Percentiles rank a stretch among this genome's conserved stretches.
These are phyloP conservation scores for Cyphomyrus plagiostoma DNA, from an alignment of 2,113 vertebrate species.

Conservation along the genomic window DNA sequence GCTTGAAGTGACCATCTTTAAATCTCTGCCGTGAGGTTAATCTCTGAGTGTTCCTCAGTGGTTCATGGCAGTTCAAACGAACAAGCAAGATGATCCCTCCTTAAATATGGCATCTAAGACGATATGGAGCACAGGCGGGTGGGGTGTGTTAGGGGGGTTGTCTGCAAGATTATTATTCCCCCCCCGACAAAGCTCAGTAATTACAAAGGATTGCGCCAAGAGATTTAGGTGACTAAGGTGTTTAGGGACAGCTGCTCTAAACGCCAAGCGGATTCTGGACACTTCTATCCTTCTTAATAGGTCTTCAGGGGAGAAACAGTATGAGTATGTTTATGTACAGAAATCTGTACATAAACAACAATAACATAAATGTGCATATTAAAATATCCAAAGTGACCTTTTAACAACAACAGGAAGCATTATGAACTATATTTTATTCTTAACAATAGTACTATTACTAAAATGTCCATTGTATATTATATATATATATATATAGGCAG, in stretches of 20 bases:
- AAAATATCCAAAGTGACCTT: not conserved
- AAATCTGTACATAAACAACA: not conserved
- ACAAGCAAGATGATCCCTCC: conserved; percentile 34
- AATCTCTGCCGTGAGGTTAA: not conserved
- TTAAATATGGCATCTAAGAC: conserved; percentile 54
- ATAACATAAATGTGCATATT: not conserved
- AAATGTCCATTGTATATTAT: no score
- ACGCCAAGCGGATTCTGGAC: conserved; percentile 44
- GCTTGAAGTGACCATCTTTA: not conserved
- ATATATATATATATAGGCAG: not conserved
- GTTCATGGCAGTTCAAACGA: not conserved
- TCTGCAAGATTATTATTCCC: conserved; percentile 10
- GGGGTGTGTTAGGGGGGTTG: conserved; percentile 59
- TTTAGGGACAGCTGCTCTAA: conserved; percentile 37
- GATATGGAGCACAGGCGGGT: conserved; percentile 49
- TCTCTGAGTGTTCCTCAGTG: not conserved
- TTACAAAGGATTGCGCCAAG: conserved; percentile 64
- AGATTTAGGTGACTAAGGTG: conserved; percentile 53
- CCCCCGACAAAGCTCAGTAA: conserved; percentile 62
- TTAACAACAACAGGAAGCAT: not conserved
- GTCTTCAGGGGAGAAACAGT: conserved; percentile 28
- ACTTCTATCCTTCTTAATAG: conserved; percentile 47
- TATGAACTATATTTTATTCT: not conserved
- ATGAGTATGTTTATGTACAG: not conserved
- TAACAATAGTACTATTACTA: not conserved